These are phyloP conservation scores for Drosophila biarmipes DNA, from an alignment of 1,140 invertebrate genomes.

Conservation along the genomic window DNA sequence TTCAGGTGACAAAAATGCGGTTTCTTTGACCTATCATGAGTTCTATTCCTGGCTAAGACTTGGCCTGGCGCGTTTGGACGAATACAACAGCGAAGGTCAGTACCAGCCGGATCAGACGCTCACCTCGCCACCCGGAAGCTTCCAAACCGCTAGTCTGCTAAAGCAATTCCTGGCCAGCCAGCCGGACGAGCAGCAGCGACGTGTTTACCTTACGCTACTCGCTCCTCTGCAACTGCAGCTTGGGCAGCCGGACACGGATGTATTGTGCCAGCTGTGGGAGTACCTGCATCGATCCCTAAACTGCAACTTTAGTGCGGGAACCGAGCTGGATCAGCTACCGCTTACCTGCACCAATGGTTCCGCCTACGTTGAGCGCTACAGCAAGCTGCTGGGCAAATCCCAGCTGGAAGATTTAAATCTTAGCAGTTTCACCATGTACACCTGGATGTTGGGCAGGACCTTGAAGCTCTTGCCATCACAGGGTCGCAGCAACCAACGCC, in stretches of 20 bases:
- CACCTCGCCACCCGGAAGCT: background rate
- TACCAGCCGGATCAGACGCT: background rate
- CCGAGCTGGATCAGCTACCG: conserved; percentile 60
- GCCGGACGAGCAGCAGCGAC: conserved; percentile 74
- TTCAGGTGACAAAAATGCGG: conserved; percentile 5
- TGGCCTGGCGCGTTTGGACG: conserved; percentile 37
- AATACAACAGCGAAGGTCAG: conserved; percentile 9
- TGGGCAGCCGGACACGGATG: conserved; percentile 56
- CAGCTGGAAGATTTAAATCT: conserved; percentile 71
- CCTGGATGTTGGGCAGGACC: conserved; percentile 68
- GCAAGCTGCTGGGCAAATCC: conserved; percentile 31
- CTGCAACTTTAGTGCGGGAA: conserved; percentile 52
- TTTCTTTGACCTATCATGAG: conserved; percentile 42
- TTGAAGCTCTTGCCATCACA: conserved; percentile 31
- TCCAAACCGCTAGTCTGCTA: conserved; percentile 36
- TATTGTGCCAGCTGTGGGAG: conserved; percentile 79
- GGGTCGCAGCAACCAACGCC: conserved; percentile 52
- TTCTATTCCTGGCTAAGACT: conserved; percentile 67
- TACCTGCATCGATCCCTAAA: conserved; percentile 78
- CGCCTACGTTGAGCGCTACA: conserved; percentile 73
- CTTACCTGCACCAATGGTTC: conserved; percentile 54
- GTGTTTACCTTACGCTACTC: conserved; percentile 63
- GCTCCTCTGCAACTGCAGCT: conserved; percentile 66
- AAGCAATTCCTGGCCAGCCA: conserved; percentile 65
- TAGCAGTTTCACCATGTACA: conserved; percentile 73